phyloP scores from a whole-genome alignment of 2,797 vertebrate genomes.

The Astyanax mexicanus region DNA sequence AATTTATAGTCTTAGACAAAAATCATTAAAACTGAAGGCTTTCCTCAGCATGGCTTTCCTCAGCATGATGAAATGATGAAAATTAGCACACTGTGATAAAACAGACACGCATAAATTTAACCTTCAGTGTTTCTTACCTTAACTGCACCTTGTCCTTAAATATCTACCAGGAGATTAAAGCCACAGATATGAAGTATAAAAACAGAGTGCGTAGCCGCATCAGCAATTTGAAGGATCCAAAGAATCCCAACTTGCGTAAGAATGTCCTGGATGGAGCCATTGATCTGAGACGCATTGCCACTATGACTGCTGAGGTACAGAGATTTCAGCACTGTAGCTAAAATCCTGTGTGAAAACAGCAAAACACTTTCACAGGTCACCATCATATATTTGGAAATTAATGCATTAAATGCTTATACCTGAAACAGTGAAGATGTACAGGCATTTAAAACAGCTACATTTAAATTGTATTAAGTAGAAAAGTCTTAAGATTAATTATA shows the following conservation, averaged over 20 bases:
- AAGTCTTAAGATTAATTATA: too few relatives aligned
- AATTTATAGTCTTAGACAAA: too few relatives aligned
- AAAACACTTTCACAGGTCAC: not conserved
- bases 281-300: slow-evolving; percentile 84
- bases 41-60: too few relatives aligned
- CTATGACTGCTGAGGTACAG: slow-evolving; percentile 93
- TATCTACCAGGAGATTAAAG: slow-evolving; percentile 95
- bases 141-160: slow-evolving; percentile 74
- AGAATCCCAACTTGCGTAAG: slow-evolving; percentile 90
- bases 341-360: too few relatives aligned
- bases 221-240: slow-evolving; percentile 97
- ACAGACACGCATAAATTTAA: not conserved
- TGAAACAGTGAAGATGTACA: too few relatives aligned
- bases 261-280: slow-evolving; percentile 92
- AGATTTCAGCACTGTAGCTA: too few relatives aligned
- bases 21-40: too few relatives aligned
- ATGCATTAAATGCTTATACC: not conserved
- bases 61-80: too few relatives aligned
- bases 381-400: not conserved
- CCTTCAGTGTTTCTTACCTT: slow-evolving; percentile 60
- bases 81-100: too few relatives aligned
- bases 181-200: slow-evolving; percentile 97
- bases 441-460: too few relatives aligned
- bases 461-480: too few relatives aligned
- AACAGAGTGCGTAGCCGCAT: slow-evolving; percentile 96